These are phyloP conservation scores for Coboldia fuscipes DNA, from an alignment of 1,140 invertebrate species.

Conservation along the genomic window DNA sequence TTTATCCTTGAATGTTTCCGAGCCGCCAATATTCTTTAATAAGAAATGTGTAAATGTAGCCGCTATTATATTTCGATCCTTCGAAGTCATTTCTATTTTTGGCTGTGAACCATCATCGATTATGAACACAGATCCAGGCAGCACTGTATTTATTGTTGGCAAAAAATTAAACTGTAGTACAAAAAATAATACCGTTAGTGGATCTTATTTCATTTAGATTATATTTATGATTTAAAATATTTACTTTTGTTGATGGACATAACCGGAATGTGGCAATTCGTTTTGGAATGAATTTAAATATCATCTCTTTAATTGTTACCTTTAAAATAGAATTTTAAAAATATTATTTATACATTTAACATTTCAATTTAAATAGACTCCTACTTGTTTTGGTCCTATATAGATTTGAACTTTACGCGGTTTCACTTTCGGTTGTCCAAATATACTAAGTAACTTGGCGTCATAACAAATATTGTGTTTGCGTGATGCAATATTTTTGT, in stretches of 20 bases:
- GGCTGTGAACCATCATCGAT: conserved; percentile 84
- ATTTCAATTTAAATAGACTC: conserved; percentile 7
- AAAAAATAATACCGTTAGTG: background rate
- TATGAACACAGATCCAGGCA: conserved; percentile 31
- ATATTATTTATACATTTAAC: too few relatives aligned
- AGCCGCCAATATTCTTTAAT: conserved; percentile 86
- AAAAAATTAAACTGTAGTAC: conserved; percentile 31
- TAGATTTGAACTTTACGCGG: conserved; percentile 75
- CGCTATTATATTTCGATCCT: conserved; percentile 73
- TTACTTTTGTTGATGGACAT: conserved; percentile 76
- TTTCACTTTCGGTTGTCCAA: conserved; percentile 37
- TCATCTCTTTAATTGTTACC: conserved; percentile 77
- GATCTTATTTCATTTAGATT: background rate
- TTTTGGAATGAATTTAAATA: conserved; percentile 81
- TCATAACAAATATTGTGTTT: conserved; percentile 72
- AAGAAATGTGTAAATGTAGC: conserved; percentile 83
- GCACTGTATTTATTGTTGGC: conserved; percentile 23
- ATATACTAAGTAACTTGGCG: conserved; percentile 53
- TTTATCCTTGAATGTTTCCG: conserved; percentile 88
- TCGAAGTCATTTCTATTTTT: conserved; percentile 55
- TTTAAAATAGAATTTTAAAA: conserved; percentile 23
- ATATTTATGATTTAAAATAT: conserved; percentile 4
- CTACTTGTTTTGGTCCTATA: conserved; percentile 53
- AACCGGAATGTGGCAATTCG: conserved; percentile 77
- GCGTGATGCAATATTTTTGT: conserved; percentile 67